These are phyloP conservation scores for Heliconius ethilla DNA, from an alignment of 2,888 invertebrate species.

Conservation along the genomic window DNA sequence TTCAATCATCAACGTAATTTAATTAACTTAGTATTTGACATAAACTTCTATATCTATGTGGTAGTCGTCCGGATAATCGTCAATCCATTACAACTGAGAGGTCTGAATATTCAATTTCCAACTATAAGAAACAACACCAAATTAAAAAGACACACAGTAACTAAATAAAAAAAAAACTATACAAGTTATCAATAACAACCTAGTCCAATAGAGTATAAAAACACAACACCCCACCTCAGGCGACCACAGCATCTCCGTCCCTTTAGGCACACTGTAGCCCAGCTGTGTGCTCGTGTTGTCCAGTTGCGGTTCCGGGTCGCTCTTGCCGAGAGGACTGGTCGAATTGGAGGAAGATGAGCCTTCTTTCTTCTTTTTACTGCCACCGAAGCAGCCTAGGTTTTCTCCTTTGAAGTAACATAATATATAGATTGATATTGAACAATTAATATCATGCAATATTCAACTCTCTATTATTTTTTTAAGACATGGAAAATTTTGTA, in stretches of 20 bases:
- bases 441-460: background rate
- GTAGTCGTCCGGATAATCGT: too few relatives aligned
- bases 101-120: too few relatives aligned
- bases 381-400: slow-evolving; percentile 97
- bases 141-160: background rate
- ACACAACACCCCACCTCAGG: slow-evolving; percentile 64
- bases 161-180: background rate
- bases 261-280: slow-evolving; percentile 86
- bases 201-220: background rate
- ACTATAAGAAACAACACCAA: too few relatives aligned
- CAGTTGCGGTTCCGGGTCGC: slow-evolving; percentile 69
- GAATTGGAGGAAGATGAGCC: slow-evolving; percentile 80
- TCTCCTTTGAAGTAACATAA: slow-evolving; percentile 83
- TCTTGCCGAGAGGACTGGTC: slow-evolving; percentile 79
- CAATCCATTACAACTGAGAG: too few relatives aligned
- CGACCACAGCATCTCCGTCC: slow-evolving; percentile 79
- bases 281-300: slow-evolving; percentile 80
- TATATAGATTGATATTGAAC: too few relatives aligned
- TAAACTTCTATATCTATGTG: too few relatives aligned
- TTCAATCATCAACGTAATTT: too few relatives aligned
- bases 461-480: background rate
- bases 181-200: background rate
- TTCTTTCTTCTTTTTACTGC: slow-evolving; percentile 96
- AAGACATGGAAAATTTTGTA: background rate
- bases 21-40: too few relatives aligned